Evolutionary conservation across 2,888 invertebrate genomes (phyloP).

Genomic region (Epiblema foenella): DNA sequence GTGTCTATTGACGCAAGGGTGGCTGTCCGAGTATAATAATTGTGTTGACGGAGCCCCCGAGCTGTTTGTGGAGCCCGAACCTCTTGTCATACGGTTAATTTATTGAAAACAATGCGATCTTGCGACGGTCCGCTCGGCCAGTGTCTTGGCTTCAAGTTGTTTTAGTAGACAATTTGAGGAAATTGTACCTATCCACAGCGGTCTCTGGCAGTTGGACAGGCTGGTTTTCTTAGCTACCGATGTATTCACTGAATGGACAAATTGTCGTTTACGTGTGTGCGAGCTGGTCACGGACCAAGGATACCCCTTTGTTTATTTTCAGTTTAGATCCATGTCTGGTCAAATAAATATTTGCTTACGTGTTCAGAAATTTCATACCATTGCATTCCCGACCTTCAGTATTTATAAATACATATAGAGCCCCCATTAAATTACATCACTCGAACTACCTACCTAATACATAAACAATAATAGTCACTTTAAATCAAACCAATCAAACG

Average conservation of each 20-base stretch:
- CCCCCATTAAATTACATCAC: neutral
- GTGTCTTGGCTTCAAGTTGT: conserved; percentile 37
- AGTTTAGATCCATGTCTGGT: neutral
- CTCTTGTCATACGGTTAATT: conserved; percentile 79
- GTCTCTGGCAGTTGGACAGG: neutral
- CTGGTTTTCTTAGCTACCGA: neutral
- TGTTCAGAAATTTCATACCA: neutral
- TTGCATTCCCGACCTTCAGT: neutral
- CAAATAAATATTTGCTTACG: no score
- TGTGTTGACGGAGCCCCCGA: conserved; percentile 80
- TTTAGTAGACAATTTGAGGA: conserved; percentile 24
- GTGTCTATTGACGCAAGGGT: conserved; percentile 78
- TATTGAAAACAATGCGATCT: conserved; percentile 79
- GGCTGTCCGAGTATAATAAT: conserved; percentile 84
- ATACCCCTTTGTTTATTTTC: neutral
- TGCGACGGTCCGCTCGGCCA: conserved; percentile 47
- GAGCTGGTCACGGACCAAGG: neutral
- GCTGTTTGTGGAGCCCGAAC: conserved; percentile 73
- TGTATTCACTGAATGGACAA: neutral
- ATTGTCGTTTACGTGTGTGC: neutral
- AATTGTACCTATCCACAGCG: conserved; percentile 18
- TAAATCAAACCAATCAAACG: conserved; percentile 38
- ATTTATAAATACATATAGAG: neutral
- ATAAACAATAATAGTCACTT: conserved; percentile 1
- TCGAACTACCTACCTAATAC: no score